Evolutionary conservation across 2,797 vertebrate species (phyloP).

Genomic region (Leuciscus waleckii): DNA sequence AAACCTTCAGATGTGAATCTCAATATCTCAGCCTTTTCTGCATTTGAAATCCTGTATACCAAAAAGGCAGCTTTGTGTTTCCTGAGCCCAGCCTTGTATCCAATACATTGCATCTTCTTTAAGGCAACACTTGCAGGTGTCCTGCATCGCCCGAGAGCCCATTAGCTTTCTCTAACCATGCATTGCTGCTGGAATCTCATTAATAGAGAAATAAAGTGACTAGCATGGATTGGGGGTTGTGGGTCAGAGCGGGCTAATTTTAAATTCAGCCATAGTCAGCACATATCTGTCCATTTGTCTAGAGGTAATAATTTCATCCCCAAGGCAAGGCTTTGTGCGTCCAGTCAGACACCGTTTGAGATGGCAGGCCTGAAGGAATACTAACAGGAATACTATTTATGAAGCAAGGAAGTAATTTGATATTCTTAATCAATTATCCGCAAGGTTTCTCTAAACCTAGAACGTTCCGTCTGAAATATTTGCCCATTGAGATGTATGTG

Average conservation of each 20-base stretch:
- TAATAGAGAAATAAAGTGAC: conserved; percentile 31
- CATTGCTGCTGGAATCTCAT: conserved; percentile 26
- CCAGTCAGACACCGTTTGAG: background rate
- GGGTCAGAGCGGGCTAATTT: conserved; percentile 31
- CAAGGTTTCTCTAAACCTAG: background rate
- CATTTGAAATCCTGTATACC: background rate
- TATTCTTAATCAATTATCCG: background rate
- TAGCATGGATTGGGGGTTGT: conserved; percentile 35
- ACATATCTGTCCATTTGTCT: conserved; percentile 27
- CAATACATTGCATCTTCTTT: background rate
- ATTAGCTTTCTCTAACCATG: conserved; percentile 30
- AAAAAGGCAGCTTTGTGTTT: background rate
- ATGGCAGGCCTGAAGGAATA: conserved; percentile 2
- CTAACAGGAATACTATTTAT: conserved; percentile 3
- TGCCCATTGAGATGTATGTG: background rate
- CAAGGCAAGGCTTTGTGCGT: background rate
- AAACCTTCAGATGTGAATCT: background rate
- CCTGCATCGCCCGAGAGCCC: background rate
- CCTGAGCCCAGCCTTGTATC: background rate
- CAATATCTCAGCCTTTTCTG: background rate
- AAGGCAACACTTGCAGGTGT: conserved; percentile 7
- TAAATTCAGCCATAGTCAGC: conserved; percentile 43
- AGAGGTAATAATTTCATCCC: conserved; percentile 29
- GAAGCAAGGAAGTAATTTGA: conserved; percentile 8
- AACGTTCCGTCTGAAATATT: background rate